Percentiles rank a stretch among this genome's conserved stretches.
These are phyloP conservation scores for Dromas ardeola DNA, from an alignment of 2,113 vertebrate species.

Conservation along the genomic window DNA sequence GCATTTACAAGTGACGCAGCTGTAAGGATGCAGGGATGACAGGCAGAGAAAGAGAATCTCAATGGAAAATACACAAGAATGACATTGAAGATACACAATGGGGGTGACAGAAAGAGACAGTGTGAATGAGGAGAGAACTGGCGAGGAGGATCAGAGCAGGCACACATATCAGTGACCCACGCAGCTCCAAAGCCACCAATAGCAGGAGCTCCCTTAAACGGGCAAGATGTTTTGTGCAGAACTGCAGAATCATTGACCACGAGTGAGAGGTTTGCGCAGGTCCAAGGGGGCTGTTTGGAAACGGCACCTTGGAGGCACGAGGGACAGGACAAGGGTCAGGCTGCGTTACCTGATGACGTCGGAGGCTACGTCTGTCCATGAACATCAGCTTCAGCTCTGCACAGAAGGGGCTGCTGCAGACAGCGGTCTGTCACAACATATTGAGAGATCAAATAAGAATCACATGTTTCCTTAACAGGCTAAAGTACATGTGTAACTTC, in stretches of 20 bases:
- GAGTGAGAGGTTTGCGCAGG: background rate
- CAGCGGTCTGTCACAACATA: background rate
- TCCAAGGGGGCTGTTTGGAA: background rate
- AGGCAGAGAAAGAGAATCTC: background rate
- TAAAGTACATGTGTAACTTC: background rate
- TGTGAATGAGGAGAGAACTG: background rate
- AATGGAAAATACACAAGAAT: background rate
- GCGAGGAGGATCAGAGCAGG: background rate
- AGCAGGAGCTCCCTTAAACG: background rate
- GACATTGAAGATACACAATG: background rate
- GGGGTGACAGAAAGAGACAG: background rate
- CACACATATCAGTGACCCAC: background rate
- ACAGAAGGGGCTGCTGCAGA: background rate
- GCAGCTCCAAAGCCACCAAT: background rate
- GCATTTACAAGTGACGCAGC: background rate
- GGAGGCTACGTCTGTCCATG: background rate
- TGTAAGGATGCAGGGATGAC: background rate
- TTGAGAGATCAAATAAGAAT: background rate
- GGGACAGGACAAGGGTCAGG: background rate
- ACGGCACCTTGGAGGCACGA: fast-evolving
- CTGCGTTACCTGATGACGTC: background rate
- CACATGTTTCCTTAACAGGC: background rate
- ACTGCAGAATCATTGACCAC: background rate
- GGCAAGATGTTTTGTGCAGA: background rate
- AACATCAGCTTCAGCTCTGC: background rate